Percentiles rank a stretch among this genome's conserved stretches.
These are phyloP conservation scores for Dendrolimus pini DNA, from an alignment of 2,888 invertebrate genomes.

Conservation along the genomic window DNA sequence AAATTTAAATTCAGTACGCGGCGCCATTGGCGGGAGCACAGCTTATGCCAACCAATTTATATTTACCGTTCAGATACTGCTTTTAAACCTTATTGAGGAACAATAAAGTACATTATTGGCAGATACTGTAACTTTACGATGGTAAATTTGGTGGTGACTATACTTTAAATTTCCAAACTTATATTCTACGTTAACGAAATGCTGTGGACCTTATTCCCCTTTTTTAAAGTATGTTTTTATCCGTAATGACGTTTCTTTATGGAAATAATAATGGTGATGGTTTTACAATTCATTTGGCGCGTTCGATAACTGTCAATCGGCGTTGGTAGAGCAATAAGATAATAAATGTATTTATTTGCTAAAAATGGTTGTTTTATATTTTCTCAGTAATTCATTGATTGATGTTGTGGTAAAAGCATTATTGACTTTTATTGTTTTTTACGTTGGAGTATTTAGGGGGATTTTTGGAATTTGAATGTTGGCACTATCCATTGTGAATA, in stretches of 20 bases:
- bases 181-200: too few relatives aligned
- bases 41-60: constrained; percentile 23
- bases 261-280: constrained; percentile 2
- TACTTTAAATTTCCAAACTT: too few relatives aligned
- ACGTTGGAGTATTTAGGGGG: too few relatives aligned
- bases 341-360: constrained; percentile 59
- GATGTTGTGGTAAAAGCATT: constrained; percentile 30
- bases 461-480: too few relatives aligned
- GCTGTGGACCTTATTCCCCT: too few relatives aligned
- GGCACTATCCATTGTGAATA: too few relatives aligned
- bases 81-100: neutral
- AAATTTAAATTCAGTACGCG: constrained; percentile 64
- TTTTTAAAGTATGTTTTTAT: too few relatives aligned
- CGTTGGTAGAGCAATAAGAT: constrained; percentile 40
- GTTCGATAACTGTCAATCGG: constrained; percentile 60
- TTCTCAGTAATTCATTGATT: constrained; percentile 6
- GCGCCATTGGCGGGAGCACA: constrained; percentile 43
- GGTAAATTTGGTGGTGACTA: too few relatives aligned
- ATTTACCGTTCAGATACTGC: constrained; percentile 6
- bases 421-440: constrained; percentile 1
- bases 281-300: constrained; percentile 50
- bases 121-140: too few relatives aligned
- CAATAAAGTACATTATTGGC: too few relatives aligned
- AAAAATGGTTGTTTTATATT: constrained; percentile 41
- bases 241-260: too few relatives aligned